Evolutionary conservation across 64 coral and sea anemone genomes (phyloP), one percentile per base, ranked within the genome.

Genomic region (Anthopleura sola): DNA sequence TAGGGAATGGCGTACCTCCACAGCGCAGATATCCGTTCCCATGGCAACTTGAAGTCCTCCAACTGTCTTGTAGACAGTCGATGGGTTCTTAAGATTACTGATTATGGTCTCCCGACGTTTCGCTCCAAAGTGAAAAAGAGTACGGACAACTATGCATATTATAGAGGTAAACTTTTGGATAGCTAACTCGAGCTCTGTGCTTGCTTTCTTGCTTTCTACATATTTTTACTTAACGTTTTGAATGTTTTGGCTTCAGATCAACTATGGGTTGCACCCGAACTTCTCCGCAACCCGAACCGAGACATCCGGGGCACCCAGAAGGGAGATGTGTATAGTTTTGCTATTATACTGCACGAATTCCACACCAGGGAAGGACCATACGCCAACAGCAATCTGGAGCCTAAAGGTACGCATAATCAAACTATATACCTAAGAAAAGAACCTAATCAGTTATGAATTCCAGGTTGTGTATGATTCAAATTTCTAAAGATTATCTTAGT

Each of bases 1-100:
- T 34, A 98, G 96, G 96, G 96, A 24, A 98, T 98, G 96, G 87
- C 96, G n/a, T 98, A 92, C 74, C 88, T 98, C 19, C 96, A 98
- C 64, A 94, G 89, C 36, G 87, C 96, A 75, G 92, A 94, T 49
- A 86, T 98, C 24, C 93, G 92, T 86, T 94, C 90, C 14, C 96
- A 98, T 36, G 96, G 96, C 1, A 98, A 98, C 82, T 60, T 98
- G 36, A 98, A 98, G 48, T 98, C 96, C 21, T 92, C 89, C 46
- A 98, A 94, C 51, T 98, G 96, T 71, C n/a, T 98, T 71, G 92
- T 98, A 5, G 96, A 98, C 68, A 98, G 96, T 86, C 92, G 96
- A 82, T 98, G 96, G 96, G 86, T 94, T 14, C 78, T 98, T 16
- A 98, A 98, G 78, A 94, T 98, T 47, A 94, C 96, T 21, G 96